Conservation (phyloP, 2,888 invertebrate genomes). For the Hipparchia semele region DNA sequence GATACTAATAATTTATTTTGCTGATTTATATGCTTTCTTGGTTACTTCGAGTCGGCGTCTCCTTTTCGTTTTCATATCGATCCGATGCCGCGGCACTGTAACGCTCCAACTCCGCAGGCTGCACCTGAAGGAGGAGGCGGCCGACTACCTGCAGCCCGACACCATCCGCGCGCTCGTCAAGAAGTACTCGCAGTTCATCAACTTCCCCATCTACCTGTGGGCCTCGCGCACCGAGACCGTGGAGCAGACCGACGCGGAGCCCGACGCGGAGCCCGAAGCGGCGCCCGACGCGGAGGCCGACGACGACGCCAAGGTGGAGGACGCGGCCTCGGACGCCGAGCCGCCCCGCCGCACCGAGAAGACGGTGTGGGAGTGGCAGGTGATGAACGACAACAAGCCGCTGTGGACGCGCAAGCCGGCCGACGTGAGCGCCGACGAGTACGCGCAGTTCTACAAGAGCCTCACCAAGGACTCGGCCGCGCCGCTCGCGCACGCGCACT, state of each 20-base stretch:
- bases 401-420: constrained; percentile 97
- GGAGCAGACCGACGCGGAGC: constrained; percentile 68
- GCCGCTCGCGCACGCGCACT: constrained; percentile 93
- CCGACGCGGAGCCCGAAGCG: constrained; percentile 37
- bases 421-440: constrained; percentile 94
- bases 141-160: constrained; percentile 96
- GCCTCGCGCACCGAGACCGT: constrained; percentile 89
- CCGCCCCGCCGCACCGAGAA: constrained; percentile 95
- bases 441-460: constrained; percentile 97
- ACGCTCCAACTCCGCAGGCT: constrained; percentile 81
- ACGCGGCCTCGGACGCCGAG: constrained; percentile 64
- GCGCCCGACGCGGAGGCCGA: constrained; percentile 44
- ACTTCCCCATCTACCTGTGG: constrained; percentile 99
- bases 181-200: constrained; percentile 99
- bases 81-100: no score
- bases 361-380: constrained; percentile 99
- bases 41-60: constrained; percentile 81
- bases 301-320: constrained; percentile 52
- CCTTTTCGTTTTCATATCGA: no score
- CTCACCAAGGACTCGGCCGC: constrained; percentile 94
- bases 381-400: constrained; percentile 98
- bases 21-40: no score
- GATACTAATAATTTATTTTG: no score
- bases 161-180: constrained; percentile 95
- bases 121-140: constrained; percentile 97